Percentiles rank a stretch among this genome's conserved stretches.
Evolutionary conservation across 1,140 invertebrate species (phyloP).

Genomic region (Musca domestica): DNA sequence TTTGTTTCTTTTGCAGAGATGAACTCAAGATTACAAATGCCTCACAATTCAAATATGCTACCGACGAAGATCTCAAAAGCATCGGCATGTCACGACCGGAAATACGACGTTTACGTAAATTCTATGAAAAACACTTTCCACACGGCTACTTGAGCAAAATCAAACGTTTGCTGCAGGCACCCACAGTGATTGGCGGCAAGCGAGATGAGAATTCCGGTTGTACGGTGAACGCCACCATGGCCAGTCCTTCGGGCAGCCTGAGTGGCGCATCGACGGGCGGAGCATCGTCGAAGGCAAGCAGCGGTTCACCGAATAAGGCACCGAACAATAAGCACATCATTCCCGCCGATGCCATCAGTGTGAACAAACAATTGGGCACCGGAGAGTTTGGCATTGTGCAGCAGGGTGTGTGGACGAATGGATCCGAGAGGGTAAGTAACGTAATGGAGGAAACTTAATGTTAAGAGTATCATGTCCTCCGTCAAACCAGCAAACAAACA

Average conservation of each 20-base stretch:
- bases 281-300: constrained; percentile 29
- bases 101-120: constrained; percentile 88
- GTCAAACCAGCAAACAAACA: too few species aligned
- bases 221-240: constrained; percentile 51
- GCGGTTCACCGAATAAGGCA: constrained; percentile 57
- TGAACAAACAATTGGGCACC: constrained; percentile 91
- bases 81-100: constrained; percentile 96
- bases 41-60: constrained; percentile 95
- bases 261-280: constrained; percentile 14
- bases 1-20: constrained; percentile 58
- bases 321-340: constrained; percentile 92
- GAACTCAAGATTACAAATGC: constrained; percentile 79
- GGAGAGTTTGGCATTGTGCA: constrained; percentile 98
- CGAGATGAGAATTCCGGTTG: constrained; percentile 57
- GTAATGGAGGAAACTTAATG: not conserved
- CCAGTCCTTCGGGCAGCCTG: constrained; percentile 21
- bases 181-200: constrained; percentile 54
- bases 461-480: not conserved
- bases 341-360: constrained; percentile 85
- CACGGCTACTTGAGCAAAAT: constrained; percentile 91
- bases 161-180: constrained; percentile 69
- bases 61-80: constrained; percentile 84
- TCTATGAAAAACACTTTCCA: constrained; percentile 89
- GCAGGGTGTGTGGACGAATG: constrained; percentile 97
- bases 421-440: constrained; percentile 76